Base-by-base conservation (phyloP, 53 echinoderm and acorn worm species). In the Paelopatides confundens region DNA sequence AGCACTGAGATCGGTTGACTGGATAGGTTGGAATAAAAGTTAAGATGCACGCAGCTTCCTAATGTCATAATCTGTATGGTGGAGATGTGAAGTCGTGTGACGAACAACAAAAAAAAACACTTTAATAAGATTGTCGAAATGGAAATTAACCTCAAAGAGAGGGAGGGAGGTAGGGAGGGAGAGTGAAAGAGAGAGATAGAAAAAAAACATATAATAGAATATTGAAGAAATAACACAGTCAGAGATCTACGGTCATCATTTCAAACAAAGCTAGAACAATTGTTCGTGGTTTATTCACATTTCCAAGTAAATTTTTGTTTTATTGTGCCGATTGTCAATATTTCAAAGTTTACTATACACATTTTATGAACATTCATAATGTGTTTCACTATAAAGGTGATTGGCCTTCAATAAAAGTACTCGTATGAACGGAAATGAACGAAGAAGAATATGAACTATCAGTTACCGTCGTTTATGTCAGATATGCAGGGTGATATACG, bases 1-100 rank as follows among this genome's bases (percentile, higher is more conserved):
- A 74, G 74, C 74, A 21, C 12, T 24, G 27, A 43, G 74, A 74
- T 74, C 74, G 21, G 74, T 58, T 74, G 74, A 39, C 26, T 29
- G 74, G 21, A 46, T 40, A 74, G 46, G 28, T 74, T 40, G 74
- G 39, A 14, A 40, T 24, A 74, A 74, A 36, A 74, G 39, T 39
- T 39, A 40, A 40, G 74, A 74, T 23, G 26, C 74, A 38, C 11
- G 39, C 74, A 74, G 74, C 17, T 74, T 74, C 39, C 35, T 40
- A 40, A 36, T 14, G 28, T 18, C 18, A 40, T 24, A 15, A 12
- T 3, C 7, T 40, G 28, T 71, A 71, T 43, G 74, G 35, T 40
- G 33, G 68, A 35, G 43, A 43, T 43, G 43, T 32, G 74, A 35
- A 46, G 46, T 18, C 39, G 74, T 74, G 74, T 74, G 40, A 46